Evolutionary conservation across 2,113 vertebrate species (phyloP).

Genomic region (Sapajus apella): DNA sequence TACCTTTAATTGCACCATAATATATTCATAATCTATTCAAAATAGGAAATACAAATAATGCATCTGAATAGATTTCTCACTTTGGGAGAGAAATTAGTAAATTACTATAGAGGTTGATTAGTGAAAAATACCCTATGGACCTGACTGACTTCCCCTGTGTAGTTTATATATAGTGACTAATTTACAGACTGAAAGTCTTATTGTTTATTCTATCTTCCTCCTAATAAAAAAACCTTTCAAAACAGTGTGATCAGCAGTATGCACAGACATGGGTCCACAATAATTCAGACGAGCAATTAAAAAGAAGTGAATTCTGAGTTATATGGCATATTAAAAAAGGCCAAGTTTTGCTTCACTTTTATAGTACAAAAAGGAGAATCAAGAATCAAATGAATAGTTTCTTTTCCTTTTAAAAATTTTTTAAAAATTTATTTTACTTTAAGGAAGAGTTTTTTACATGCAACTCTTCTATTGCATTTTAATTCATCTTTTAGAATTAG

Average conservation of each 20-base stretch:
- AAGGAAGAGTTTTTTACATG: background rate
- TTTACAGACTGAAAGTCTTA: slow-evolving; percentile 52
- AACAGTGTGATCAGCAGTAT: background rate
- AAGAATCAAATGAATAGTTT: background rate
- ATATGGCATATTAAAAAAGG: background rate
- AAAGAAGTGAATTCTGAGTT: background rate
- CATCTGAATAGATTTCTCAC: slow-evolving; percentile 51
- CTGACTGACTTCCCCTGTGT: slow-evolving; percentile 60
- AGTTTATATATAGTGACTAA: slow-evolving; percentile 60
- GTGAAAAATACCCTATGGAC: slow-evolving; percentile 55
- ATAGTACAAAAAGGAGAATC: background rate
- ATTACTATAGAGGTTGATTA: slow-evolving; percentile 71
- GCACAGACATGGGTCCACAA: background rate
- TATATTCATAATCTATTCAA: slow-evolving; percentile 67
- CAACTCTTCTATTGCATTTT: background rate
- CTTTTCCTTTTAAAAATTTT: no score
- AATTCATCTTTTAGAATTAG: slow-evolving; percentile 3
- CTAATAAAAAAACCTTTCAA: slow-evolving; percentile 40
- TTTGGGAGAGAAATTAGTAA: slow-evolving; percentile 61
- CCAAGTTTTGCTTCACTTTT: background rate
- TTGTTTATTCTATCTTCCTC: slow-evolving; percentile 48
- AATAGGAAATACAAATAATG: slow-evolving; percentile 57
- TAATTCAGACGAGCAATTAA: background rate
- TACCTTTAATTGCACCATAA: slow-evolving; percentile 60
- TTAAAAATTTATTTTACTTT: no score